Evolutionary conservation across 2,113 vertebrate species (phyloP).

Genomic region (Otocyon megalotis): DNA sequence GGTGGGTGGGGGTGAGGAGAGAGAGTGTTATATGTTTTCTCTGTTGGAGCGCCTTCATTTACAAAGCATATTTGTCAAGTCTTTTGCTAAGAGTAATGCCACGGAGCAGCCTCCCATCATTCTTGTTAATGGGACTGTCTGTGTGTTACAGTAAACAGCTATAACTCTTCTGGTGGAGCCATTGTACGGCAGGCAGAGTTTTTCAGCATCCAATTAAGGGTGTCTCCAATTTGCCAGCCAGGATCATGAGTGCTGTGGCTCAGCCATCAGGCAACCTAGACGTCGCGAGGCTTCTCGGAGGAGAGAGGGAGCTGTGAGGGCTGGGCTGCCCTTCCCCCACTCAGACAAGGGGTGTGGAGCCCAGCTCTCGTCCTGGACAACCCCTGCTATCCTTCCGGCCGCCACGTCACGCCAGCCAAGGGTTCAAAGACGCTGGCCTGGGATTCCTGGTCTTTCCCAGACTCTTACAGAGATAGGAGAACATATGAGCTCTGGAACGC

Average conservation of each 20-base stretch:
- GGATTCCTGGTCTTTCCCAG: background rate
- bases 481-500: background rate
- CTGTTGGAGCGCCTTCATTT: conserved; percentile 90
- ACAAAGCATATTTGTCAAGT: conserved; percentile 92
- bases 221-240: conserved; percentile 87
- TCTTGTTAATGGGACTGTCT: conserved; percentile 93
- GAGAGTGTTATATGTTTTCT: conserved; percentile 87
- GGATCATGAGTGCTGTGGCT: conserved; percentile 77
- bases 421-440: background rate
- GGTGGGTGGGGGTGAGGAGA: conserved; percentile 52
- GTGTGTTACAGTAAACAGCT: conserved; percentile 91
- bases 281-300: background rate
- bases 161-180: conserved; percentile 89
- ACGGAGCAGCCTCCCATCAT: conserved; percentile 89
- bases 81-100: conserved; percentile 91
- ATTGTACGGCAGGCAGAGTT: conserved; percentile 85
- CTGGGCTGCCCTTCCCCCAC: background rate
- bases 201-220: conserved; percentile 89
- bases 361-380: background rate
- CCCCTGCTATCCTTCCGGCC: background rate
- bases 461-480: background rate
- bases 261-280: conserved; percentile 64
- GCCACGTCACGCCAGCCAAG: background rate
- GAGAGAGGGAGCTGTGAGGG: background rate
- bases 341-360: background rate